Base-by-base conservation (phyloP, 2,888 invertebrate genomes). In the Macaria notata region DNA sequence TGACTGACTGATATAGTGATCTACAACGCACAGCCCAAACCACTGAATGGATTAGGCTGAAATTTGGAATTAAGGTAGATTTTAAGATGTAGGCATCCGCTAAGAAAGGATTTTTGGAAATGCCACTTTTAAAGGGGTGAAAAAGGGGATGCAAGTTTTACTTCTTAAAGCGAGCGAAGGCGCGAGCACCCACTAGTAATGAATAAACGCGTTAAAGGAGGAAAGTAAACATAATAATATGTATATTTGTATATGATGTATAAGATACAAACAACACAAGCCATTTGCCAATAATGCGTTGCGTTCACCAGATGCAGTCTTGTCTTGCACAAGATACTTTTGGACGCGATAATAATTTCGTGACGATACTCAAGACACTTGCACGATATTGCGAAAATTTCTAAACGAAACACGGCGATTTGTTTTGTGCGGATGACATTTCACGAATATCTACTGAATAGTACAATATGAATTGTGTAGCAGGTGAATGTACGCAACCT, bases 311-410 rank as follows among this genome's bases (percentile, higher is more conserved):
- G 41, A 8, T 41, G 33, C 33, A 36, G 33, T 36, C 7, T 36
- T 36, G 33, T 41, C 31, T 36, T 44, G 36, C 39, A 49, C 46
- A 49, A 49, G 49, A 46, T 33, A 31, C 30, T 45, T 63, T 56
- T 48, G 51, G 48, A 50, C 59, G 59, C 46, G 56, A 56, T 59
- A 6, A 54, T 53, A 9, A 53, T 49, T 57, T 59, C 58, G 56
- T 56, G 54, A 44, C 51, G 43, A 33, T 46, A 36, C 36, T 9
- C 52, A n/a, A 44, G 59, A 45, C 59, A 55, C 59, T 4, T 19
- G 19, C 19, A 19, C 19, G 43, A 56, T 49, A 51, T 54, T 52
- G 48, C 54, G 54, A 50, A 31, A 46, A 60, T 60, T 49, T 59
- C 55, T 46, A 59, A 55, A 53, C 56, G 43, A 53, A 54, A 44